Base-by-base conservation (phyloP, 2,797 vertebrate species). In the Rachycentron canadum region DNA sequence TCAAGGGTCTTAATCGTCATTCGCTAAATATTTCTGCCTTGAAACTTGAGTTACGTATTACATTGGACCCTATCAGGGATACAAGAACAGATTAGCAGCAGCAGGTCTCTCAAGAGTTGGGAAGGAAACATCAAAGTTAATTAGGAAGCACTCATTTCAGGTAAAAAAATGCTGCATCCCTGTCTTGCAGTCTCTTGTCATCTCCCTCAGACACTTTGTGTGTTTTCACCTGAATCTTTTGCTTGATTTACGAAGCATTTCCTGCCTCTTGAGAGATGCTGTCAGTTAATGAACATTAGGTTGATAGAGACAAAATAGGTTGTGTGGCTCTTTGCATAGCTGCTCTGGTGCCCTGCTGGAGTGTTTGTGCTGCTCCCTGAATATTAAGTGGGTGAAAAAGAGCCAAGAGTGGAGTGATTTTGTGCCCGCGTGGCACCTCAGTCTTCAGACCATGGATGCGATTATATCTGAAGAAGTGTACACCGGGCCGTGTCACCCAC, bases 371-470 rank as follows among this genome's bases (percentile, higher is more conserved):
- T 43, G 66, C 58, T 43, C n/a, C 57, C 57, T 79, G 78, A 83
- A 76, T 85, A 73, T 79, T 64, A 83, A 76, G 26, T 12, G 10
- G 65, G 19, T 76, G 78, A 78, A 79, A 70, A 66, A 17, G 36
- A 69, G 80, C 78, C 66, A 69, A 30, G 76, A 67, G 41, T 17
- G 49, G 28, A 68, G 71, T 52, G 76, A 78, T 78, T 85, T 68
- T 73, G 81, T 71, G 80, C 69, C 64, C 68, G 58, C 3, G 1
- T 25, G 13, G 40, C 3, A 72, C 47, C 71, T 59, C 19, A 3
- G 67, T 66, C 69, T 73, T 76, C 69, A 64, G 81, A 81, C 74
- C 84, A 34, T 43, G 55, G 34, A 53, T 38, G 77, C 62, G 56
- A 81, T 78, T 86, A 79, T 49, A 68, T 82, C 62, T 7, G 10